phyloP scores from a whole-genome alignment of 2,797 vertebrate genomes.

The Chloroceryle inda region DNA sequence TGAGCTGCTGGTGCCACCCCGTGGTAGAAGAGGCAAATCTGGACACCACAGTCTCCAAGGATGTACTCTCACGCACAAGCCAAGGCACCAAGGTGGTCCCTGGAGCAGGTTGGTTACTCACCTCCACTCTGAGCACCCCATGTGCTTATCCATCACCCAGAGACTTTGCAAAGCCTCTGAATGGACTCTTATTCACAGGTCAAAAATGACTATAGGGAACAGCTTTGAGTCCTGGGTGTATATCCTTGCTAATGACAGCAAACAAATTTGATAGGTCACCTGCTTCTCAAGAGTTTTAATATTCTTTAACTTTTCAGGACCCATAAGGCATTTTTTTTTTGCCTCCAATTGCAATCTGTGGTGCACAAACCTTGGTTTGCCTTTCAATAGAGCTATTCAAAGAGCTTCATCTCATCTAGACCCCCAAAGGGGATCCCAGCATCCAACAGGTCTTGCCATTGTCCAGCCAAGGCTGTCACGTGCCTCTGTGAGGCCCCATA shows the following conservation, averaged over 20 bases:
- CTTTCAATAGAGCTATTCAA: not conserved
- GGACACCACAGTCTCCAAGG: not conserved
- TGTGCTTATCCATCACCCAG: not conserved
- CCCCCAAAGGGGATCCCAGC: not conserved
- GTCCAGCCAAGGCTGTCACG: fast-evolving
- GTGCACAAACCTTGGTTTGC: not conserved
- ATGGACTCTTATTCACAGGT: not conserved
- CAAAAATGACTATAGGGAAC: not conserved
- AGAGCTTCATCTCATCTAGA: not conserved
- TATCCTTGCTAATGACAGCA: not conserved
- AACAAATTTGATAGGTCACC: not conserved
- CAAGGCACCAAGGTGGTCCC: not conserved
- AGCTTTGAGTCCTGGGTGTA: not conserved
- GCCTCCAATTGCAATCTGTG: not conserved
- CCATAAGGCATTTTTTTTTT: not conserved
- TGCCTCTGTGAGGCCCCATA: not conserved
- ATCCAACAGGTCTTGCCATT: not conserved
- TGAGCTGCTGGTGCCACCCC: constrained; percentile 35
- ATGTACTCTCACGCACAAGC: not conserved
- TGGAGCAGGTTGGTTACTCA: not conserved
- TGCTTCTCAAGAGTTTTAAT: not conserved
- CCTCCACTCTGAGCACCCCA: fast-evolving
- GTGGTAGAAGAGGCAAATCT: not conserved
- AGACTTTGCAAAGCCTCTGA: not conserved
- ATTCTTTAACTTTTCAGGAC: not conserved